Evolutionary conservation across 2,797 vertebrate species (phyloP), one percentile per base, ranked within the genome.

Genomic region (Amniataba percoides): DNA sequence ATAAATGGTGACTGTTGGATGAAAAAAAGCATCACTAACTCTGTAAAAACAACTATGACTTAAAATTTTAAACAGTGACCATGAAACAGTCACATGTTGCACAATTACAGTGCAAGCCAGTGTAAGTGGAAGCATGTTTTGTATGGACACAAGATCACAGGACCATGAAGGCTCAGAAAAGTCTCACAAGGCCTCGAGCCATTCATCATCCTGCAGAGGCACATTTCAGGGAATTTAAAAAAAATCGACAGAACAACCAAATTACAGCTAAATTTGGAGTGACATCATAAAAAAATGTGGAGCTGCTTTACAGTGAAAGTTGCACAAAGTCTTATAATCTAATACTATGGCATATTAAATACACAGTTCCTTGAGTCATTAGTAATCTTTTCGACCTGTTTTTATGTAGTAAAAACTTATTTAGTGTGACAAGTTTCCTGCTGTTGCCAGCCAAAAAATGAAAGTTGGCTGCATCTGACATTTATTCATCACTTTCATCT

Each of bases 51-150:
- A 74, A 39, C 71, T 63, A 31, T 45, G 58, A 71, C 55, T 25
- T 52, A 23, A 21, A 68, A 71, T 70, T 64, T 64, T 58, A 49
- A 80, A 71, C 21, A 42, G 72, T 46, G 27, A 70, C 21, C 43
- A 46, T 73, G 69, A 74, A 86, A 56, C 15, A 51, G 71, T 75
- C 68, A 64, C 60, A 71, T 84, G 75, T 57, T 75, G 25, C 59
- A 48, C 62, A 23, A 63, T 48, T 46, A 65, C 65, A 57, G 58
- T 2, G 10, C 60, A 8, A 8, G 62, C 59, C 31, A 58, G 76
- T 74, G 72, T 74, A 59, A 61, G 57, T 67, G 64, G 61, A 77
- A 74, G 56, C 45, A 69, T 67, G 79, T 23, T 36, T 59, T 18
- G 8, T 31, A 31, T 31, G 65, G 60, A 63, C 67, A 52, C 52